Percentiles rank a stretch among this genome's conserved stretches.
These are phyloP conservation scores for Cataglyphis hispanica DNA, from an alignment of 1,140 invertebrate species.

Conservation along the genomic window DNA sequence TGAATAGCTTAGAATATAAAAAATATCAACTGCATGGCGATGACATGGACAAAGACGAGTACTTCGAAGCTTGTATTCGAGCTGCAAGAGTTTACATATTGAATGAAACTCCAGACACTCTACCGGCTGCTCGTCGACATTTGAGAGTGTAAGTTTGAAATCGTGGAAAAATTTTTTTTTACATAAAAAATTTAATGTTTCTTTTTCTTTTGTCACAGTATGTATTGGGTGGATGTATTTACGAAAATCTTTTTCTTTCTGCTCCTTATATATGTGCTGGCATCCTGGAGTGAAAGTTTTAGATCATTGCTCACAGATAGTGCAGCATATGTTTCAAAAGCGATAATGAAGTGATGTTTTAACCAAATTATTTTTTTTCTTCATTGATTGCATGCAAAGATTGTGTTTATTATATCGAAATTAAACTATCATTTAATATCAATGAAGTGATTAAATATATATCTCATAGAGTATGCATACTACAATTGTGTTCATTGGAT, in stretches of 20 bases:
- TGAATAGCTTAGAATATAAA: conserved; percentile 89
- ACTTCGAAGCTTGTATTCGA: conserved; percentile 91
- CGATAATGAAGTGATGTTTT: conserved; percentile 38
- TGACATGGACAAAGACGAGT: conserved; percentile 90
- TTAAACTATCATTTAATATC: conserved; percentile 22
- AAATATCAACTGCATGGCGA: conserved; percentile 91
- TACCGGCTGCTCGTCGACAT: conserved; percentile 91
- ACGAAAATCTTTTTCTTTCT: conserved; percentile 85
- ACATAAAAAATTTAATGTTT: conserved; percentile 4
- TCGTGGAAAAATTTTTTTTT: neutral
- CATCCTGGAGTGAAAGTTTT: conserved; percentile 82
- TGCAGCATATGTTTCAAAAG: conserved; percentile 64
- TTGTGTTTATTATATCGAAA: conserved; percentile 1
- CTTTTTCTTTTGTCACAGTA: conserved; percentile 86
- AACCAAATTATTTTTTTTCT: too few relatives aligned
- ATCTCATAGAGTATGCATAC: neutral
- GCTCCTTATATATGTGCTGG: conserved; percentile 82
- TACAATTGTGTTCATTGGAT: neutral
- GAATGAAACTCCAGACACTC: conserved; percentile 93
- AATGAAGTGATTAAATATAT: conserved; percentile 19
- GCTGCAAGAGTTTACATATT: conserved; percentile 92
- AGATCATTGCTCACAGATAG: conserved; percentile 73
- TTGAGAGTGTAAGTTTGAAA: conserved; percentile 90
- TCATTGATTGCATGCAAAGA: neutral
- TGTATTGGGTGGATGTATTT: conserved; percentile 88